Conservation (phyloP, 2,113 vertebrate genomes). For the Perognathus longimembris region DNA sequence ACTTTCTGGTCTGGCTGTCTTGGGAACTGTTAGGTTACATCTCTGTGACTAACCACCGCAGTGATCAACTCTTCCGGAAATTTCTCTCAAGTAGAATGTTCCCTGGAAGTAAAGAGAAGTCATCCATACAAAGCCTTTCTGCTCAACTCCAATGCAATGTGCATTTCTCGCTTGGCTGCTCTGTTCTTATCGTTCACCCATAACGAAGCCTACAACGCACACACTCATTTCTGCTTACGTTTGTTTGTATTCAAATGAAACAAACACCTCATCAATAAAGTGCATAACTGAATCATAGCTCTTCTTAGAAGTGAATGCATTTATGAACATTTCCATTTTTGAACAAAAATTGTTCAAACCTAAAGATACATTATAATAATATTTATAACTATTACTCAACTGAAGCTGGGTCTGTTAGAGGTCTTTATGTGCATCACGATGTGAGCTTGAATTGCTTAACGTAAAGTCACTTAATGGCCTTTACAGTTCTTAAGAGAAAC, state of each 20-base stretch:
- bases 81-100: neutral
- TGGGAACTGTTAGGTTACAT: neutral
- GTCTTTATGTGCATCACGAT: neutral
- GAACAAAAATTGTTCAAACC: neutral
- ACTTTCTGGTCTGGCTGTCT: neutral
- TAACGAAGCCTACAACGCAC: neutral
- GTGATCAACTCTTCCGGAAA: neutral
- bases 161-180: neutral
- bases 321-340: neutral
- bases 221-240: neutral
- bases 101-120: neutral
- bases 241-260: neutral
- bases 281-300: neutral
- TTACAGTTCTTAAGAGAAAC: slow-evolving; percentile 34
- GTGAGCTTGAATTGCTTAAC: slow-evolving; percentile 1
- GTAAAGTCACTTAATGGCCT: slow-evolving; percentile 35
- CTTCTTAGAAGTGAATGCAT: neutral
- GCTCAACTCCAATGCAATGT: neutral
- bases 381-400: neutral
- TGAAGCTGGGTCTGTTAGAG: neutral
- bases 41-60: too few relatives aligned
- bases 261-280: neutral
- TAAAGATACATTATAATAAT: slow-evolving; percentile 18
- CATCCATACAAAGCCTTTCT: too few relatives aligned
- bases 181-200: neutral